phyloP scores from a whole-genome alignment of 2,113 vertebrate genomes.

The Pygoscelis adeliae region DNA sequence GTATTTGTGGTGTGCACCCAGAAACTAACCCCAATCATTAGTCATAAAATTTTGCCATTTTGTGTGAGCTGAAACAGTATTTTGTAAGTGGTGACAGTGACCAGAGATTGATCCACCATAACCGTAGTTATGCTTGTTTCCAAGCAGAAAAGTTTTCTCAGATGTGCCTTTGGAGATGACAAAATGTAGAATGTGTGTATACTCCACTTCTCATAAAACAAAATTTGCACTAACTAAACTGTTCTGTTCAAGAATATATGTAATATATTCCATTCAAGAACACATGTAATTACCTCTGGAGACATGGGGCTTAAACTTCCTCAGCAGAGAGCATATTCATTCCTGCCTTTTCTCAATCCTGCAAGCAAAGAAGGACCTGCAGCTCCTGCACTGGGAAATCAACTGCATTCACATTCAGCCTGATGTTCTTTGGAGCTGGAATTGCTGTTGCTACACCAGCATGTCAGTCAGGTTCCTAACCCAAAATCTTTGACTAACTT shows the following conservation, averaged over 20 bases:
- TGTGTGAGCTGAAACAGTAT: background rate
- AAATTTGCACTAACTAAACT: background rate
- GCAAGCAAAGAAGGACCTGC: background rate
- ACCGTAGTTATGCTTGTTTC: background rate
- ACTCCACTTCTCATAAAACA: background rate
- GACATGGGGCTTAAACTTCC: background rate
- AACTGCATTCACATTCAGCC: background rate
- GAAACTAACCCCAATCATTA: background rate
- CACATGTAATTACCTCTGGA: background rate
- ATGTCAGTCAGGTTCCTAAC: background rate
- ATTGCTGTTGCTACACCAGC: fast-evolving
- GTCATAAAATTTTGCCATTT: background rate
- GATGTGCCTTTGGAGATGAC: background rate
- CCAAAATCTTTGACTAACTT: background rate
- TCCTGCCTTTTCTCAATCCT: background rate
- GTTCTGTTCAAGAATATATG: background rate
- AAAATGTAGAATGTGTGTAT: background rate
- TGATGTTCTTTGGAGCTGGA: background rate
- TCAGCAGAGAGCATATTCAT: background rate
- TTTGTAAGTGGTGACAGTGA: background rate
- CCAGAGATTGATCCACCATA: background rate
- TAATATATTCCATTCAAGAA: background rate
- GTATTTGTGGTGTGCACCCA: background rate
- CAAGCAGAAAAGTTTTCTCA: background rate
- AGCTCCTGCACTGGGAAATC: background rate